These are phyloP conservation scores for Todus mexicanus DNA, from an alignment of 2,797 vertebrate genomes.

Conservation along the genomic window DNA sequence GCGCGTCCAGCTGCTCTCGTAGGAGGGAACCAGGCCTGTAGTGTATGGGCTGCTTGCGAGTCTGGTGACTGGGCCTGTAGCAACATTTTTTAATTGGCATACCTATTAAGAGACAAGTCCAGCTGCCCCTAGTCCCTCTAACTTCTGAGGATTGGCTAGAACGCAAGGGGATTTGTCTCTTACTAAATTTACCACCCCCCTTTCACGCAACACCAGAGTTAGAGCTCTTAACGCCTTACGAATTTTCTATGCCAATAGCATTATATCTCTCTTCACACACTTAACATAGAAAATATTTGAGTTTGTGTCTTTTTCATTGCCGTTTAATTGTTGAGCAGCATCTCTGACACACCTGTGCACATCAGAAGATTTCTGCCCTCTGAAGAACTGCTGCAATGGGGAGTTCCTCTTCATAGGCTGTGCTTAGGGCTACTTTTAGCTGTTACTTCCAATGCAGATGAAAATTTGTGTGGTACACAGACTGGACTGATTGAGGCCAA, in stretches of 20 bases:
- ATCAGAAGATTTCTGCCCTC: not conserved
- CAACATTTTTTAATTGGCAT: too few relatives aligned
- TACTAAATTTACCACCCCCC: too few relatives aligned
- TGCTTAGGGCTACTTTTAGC: not conserved
- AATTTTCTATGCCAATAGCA: not conserved
- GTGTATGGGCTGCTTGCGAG: too few relatives aligned
- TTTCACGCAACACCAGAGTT: too few relatives aligned
- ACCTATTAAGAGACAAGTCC: too few relatives aligned
- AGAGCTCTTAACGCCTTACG: not conserved
- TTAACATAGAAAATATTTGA: not conserved
- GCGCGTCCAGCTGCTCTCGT: too few relatives aligned
- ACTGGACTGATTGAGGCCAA: conserved; percentile 31
- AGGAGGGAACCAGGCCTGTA: too few relatives aligned
- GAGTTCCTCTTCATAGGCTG: not conserved
- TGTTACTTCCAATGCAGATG: not conserved
- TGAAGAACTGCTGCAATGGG: not conserved
- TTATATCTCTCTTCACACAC: not conserved
- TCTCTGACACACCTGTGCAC: not conserved
- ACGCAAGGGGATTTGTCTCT: too few relatives aligned
- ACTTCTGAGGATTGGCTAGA: too few relatives aligned
- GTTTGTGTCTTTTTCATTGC: not conserved
- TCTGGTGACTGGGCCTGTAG: too few relatives aligned
- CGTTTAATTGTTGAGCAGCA: not conserved
- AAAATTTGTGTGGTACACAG: not conserved
- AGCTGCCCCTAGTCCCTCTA: too few relatives aligned